These are phyloP conservation scores for Heterotilapia buettikoferi DNA, from an alignment of 2,113 vertebrate species.

Conservation along the genomic window DNA sequence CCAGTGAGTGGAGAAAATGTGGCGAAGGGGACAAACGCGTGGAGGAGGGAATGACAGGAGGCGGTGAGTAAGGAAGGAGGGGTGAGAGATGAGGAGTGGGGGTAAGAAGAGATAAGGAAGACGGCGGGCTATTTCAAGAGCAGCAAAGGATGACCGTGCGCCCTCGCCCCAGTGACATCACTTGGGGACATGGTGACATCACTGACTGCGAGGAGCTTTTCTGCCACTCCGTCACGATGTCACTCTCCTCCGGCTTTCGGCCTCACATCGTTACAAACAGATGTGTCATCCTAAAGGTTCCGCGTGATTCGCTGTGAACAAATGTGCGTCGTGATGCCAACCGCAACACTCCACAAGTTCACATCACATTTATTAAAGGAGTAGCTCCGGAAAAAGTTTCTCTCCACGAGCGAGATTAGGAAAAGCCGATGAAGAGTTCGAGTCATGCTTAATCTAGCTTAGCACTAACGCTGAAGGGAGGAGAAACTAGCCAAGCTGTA, in stretches of 20 bases:
- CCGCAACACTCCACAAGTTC: background rate
- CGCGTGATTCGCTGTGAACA: background rate
- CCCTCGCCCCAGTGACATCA: constrained; percentile 52
- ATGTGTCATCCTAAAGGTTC: background rate
- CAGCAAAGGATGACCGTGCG: constrained; percentile 8
- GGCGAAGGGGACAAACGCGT: constrained; percentile 12
- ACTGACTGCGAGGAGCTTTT: background rate
- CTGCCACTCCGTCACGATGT: background rate
- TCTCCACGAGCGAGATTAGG: background rate
- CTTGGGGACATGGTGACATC: constrained; percentile 28
- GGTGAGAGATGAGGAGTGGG: background rate
- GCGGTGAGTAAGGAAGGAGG: background rate
- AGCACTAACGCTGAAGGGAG: background rate
- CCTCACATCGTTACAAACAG: background rate
- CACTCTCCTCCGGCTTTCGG: background rate
- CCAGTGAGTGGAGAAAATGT: background rate
- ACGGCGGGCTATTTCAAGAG: constrained; percentile 37
- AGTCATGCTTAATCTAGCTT: background rate
- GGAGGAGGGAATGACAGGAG: background rate
- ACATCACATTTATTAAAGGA: background rate
- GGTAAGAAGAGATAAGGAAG: background rate
- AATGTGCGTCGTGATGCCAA: background rate
- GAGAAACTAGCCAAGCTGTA: background rate
- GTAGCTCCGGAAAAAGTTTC: background rate
- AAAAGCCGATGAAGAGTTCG: background rate